phyloP scores from a whole-genome alignment of 2,797 vertebrate genomes.

The Cercopithecus diana region DNA sequence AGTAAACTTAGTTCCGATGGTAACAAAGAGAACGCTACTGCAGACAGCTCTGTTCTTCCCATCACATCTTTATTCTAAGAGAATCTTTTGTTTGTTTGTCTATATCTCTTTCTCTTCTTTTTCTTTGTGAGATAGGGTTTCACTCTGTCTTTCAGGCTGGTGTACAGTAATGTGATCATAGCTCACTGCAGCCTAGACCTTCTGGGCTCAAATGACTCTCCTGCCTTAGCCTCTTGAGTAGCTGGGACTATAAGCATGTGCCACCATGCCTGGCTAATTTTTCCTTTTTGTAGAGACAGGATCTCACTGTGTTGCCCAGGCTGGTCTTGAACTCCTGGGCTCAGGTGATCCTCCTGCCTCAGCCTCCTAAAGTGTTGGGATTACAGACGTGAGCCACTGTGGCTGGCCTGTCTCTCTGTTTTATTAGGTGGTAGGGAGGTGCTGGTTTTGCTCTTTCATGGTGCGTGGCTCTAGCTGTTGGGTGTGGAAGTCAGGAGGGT shows the following conservation, averaged over 20 bases:
- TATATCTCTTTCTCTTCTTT: background rate
- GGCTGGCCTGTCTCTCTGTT: background rate
- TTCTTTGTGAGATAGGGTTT: background rate
- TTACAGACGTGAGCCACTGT: background rate
- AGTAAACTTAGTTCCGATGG: background rate
- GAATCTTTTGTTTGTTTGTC: background rate
- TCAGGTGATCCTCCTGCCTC: background rate
- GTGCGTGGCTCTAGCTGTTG: background rate
- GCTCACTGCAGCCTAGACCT: background rate
- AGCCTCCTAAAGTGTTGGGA: background rate
- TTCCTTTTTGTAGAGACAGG: background rate
- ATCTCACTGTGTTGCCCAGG: background rate
- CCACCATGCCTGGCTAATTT: background rate
- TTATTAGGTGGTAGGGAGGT: background rate
- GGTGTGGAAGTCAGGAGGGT: background rate
- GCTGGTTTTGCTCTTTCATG: background rate
- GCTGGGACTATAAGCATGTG: background rate
- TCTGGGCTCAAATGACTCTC: background rate
- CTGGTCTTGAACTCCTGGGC: background rate
- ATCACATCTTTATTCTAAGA: background rate
- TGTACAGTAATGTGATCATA: background rate
- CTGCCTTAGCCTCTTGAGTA: background rate
- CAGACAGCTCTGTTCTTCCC: background rate
- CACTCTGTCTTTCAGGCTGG: background rate
- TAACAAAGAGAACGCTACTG: background rate